These are phyloP conservation scores for Abrostola tripartita DNA, from an alignment of 2,888 invertebrate species.

Conservation along the genomic window DNA sequence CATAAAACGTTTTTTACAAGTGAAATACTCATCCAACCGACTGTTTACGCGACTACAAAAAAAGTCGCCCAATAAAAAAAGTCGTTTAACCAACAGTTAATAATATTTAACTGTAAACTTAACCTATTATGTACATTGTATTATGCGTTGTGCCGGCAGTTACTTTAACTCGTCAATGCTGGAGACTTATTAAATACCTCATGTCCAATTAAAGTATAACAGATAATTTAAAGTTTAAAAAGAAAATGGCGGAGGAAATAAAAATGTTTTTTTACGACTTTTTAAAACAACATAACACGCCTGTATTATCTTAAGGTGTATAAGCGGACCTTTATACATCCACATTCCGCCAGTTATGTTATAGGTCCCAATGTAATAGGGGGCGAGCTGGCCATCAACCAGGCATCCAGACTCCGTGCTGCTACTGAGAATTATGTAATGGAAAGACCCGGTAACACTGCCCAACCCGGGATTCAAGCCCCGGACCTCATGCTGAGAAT, in stretches of 20 bases:
- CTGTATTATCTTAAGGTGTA: too few relatives aligned
- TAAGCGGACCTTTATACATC: too few relatives aligned
- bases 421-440: too few relatives aligned
- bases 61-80: background rate
- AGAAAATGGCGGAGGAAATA: background rate
- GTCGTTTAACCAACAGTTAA: conserved; percentile 7
- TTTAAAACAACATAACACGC: too few relatives aligned
- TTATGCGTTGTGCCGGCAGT: conserved; percentile 27
- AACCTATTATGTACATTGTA: conserved; percentile 45
- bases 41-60: background rate
- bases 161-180: background rate
- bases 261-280: background rate
- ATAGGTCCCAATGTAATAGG: too few relatives aligned
- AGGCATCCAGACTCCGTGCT: too few relatives aligned
- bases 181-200: background rate
- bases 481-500: too few relatives aligned
- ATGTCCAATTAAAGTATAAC: background rate
- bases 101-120: conserved; percentile 23
- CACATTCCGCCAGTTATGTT: too few relatives aligned
- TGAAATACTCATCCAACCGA: background rate
- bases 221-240: background rate
- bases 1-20: background rate
- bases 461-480: too few relatives aligned
- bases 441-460: too few relatives aligned
- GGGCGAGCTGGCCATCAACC: too few relatives aligned